A percentile compares a stretch with the other conserved stretches of the same genome.
Evolutionary conservation across 2,888 invertebrate species (phyloP).

Genomic region (Schrankia costaestrigalis): DNA sequence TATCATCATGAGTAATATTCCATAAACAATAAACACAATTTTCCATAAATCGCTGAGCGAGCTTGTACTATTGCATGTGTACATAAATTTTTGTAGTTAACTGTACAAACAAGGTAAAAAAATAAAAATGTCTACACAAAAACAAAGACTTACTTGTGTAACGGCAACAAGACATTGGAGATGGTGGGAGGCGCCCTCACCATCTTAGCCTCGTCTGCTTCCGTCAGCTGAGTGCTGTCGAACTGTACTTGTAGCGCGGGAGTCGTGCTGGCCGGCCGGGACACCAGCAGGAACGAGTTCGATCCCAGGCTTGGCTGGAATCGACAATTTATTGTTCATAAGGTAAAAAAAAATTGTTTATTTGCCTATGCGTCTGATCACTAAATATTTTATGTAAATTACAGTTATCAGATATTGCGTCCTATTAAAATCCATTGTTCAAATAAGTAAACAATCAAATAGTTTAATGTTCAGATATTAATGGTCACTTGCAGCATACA

Average conservation of each 20-base stretch:
- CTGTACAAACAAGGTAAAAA: neutral
- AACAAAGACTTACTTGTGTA: conserved; percentile 50
- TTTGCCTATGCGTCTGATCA: no score
- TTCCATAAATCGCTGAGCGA: no score
- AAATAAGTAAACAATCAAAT: no score
- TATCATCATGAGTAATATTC: no score
- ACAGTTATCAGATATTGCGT: no score
- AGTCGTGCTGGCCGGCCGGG: conserved; percentile 2
- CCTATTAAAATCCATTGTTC: no score
- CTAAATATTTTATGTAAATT: no score
- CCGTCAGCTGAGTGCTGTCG: conserved; percentile 17
- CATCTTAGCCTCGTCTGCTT: conserved; percentile 40
- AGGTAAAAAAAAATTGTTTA: no score
- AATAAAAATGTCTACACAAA: neutral
- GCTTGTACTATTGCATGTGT: neutral
- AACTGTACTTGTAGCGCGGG: conserved; percentile 27
- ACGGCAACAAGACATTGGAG: conserved; percentile 44
- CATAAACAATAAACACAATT: no score
- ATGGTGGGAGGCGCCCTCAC: conserved; percentile 42
- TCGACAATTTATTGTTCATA: neutral
- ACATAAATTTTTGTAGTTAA: neutral
- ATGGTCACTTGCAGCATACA: no score
- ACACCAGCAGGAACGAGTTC: conserved; percentile 52
- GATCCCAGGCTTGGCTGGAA: conserved; percentile 50
- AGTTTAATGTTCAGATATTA: no score